These are phyloP conservation scores for Germaria angustata DNA, from an alignment of 2,888 invertebrate species.

Conservation along the genomic window DNA sequence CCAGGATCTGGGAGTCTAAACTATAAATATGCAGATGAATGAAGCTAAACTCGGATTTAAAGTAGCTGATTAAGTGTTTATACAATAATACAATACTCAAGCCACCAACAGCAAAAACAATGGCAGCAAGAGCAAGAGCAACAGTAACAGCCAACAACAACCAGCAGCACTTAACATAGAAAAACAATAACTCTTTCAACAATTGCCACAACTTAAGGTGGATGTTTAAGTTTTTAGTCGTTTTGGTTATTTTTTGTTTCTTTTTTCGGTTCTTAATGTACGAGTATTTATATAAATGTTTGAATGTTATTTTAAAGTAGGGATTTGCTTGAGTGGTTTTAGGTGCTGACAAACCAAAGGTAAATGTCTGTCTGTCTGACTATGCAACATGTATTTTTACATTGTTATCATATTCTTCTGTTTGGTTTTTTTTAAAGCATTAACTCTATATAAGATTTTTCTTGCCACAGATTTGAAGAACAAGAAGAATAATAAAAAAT, in stretches of 20 bases:
- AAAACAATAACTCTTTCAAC: constrained; percentile 65
- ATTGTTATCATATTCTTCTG: constrained; percentile 56
- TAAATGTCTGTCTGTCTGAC: constrained; percentile 31
- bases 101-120: constrained; percentile 18
- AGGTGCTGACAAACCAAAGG: constrained; percentile 59
- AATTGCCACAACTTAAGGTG: constrained; percentile 67
- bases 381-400: constrained; percentile 62
- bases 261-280: constrained; percentile 32
- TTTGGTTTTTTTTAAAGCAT: constrained; percentile 1
- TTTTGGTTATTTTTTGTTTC: constrained; percentile 38
- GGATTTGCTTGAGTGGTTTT: constrained; percentile 67
- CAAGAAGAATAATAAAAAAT: constrained; percentile 30
- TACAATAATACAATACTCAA: constrained; percentile 39
- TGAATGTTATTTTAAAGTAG: constrained; percentile 66
- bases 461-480: constrained; percentile 48
- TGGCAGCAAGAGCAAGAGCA: constrained; percentile 17
- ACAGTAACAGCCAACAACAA: constrained; percentile 39
- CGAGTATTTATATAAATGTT: constrained; percentile 58
- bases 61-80: constrained; percentile 63
- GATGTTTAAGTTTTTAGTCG: constrained; percentile 48
- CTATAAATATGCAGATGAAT: constrained; percentile 64
- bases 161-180: constrained; percentile 63
- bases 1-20: constrained; percentile 63
- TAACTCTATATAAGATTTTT: constrained; percentile 47
- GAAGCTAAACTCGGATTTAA: constrained; percentile 59